phyloP scores from a whole-genome alignment of 2,888 invertebrate species.

The Rhogogaster chlorosoma region DNA sequence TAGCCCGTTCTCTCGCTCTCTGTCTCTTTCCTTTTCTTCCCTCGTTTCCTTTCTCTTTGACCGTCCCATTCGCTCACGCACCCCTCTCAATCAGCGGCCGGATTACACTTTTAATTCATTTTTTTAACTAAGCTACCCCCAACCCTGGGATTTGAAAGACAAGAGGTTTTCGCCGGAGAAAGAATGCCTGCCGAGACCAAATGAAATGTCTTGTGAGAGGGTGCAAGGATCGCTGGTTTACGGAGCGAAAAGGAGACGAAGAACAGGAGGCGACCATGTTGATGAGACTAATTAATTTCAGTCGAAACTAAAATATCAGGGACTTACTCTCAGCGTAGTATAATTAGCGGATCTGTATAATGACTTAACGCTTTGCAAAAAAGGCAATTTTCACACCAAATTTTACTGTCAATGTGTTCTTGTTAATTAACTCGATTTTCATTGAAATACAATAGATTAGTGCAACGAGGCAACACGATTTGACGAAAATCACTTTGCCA shows the following conservation, averaged over 20 bases:
- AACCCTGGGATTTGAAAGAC: conserved; percentile 48
- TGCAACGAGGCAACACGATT: not conserved
- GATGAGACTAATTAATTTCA: conserved; percentile 48
- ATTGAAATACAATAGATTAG: not conserved
- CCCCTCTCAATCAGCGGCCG: conserved; percentile 72
- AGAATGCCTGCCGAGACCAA: conserved; percentile 44
- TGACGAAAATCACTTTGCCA: conserved; percentile 28
- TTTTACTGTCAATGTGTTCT: not conserved
- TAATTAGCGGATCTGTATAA: not conserved
- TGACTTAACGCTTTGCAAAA: not conserved
- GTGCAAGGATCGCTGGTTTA: not conserved
- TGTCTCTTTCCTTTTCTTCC: conserved; percentile 41
- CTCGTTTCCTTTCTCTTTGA: conserved; percentile 29
- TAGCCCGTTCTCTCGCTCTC: conserved; percentile 57
- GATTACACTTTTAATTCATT: conserved; percentile 75
- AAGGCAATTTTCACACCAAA: not conserved
- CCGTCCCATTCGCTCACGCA: conserved; percentile 39
- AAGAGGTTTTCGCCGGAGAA: conserved; percentile 40
- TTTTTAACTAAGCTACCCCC: conserved; percentile 67
- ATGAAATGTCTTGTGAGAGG: conserved; percentile 38
- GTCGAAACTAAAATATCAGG: conserved; percentile 28
- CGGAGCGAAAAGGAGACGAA: conserved; percentile 35
- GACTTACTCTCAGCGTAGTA: not conserved
- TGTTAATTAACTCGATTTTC: not conserved
- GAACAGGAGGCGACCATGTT: conserved; percentile 27